Evolutionary conservation across 2,113 vertebrate species (phyloP).

Genomic region (Cebus imitator): DNA sequence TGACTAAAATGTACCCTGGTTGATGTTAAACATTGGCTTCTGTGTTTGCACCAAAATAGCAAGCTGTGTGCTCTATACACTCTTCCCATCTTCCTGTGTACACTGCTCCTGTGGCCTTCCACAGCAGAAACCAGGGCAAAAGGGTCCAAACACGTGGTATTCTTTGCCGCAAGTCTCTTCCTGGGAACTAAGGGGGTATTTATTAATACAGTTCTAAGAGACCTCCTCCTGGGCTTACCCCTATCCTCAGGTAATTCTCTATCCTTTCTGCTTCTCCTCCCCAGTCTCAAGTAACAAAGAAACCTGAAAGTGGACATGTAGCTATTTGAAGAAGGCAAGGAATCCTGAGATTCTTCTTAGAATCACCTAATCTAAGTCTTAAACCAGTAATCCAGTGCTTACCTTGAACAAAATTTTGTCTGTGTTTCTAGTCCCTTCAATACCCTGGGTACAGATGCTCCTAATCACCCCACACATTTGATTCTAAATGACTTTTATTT

Average conservation of each 20-base stretch:
- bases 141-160: neutral
- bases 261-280: neutral
- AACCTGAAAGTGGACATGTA: neutral
- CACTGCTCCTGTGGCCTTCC: slow-evolving; percentile 39
- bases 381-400: neutral
- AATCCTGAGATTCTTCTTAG: neutral
- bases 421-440: neutral
- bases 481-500: neutral
- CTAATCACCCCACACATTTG: neutral
- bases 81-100: neutral
- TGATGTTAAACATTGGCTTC: slow-evolving; percentile 27
- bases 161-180: neutral
- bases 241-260: neutral
- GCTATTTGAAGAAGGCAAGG: neutral
- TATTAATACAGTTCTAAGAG: neutral
- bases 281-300: neutral
- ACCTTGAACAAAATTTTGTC: neutral
- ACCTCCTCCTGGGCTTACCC: neutral
- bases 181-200: neutral
- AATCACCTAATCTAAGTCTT: neutral
- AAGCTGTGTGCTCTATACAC: neutral
- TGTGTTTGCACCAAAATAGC: slow-evolving; percentile 51
- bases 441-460: neutral
- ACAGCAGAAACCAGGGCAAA: neutral
- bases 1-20: slow-evolving; percentile 9